phyloP scores from a whole-genome alignment of 2,113 vertebrate genomes.

The Hydrochoerus hydrochaeris region DNA sequence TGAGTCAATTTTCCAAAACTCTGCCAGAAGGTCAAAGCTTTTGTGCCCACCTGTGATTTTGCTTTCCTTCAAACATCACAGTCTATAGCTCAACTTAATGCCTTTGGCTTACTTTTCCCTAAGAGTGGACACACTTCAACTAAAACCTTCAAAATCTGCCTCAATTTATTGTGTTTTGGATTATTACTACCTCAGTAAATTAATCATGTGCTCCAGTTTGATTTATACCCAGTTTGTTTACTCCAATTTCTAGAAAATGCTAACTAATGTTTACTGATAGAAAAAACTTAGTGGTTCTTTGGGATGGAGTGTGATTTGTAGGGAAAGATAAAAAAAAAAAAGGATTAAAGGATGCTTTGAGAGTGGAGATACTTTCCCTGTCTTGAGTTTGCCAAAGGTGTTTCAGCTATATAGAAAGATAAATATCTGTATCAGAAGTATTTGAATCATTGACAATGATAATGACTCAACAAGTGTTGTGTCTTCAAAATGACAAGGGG shows the following conservation, averaged over 20 bases:
- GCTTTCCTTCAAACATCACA: not conserved
- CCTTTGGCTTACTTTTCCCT: not conserved
- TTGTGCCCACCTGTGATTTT: not conserved
- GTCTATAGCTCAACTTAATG: not conserved
- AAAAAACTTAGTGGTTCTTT: not conserved
- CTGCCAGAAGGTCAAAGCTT: not conserved
- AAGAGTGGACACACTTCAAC: not conserved
- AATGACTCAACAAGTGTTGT: not conserved
- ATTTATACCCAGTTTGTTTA: not conserved
- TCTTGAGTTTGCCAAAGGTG: not conserved
- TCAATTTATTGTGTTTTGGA: not conserved
- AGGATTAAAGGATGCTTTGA: not conserved
- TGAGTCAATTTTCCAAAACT: not conserved
- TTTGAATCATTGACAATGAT: not conserved
- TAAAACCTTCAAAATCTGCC: not conserved
- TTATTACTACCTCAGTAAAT: not conserved
- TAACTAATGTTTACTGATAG: not conserved
- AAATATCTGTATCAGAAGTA: not conserved
- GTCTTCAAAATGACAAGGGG: not conserved
- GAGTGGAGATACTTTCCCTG: fast-evolving
- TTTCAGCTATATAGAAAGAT: not conserved
- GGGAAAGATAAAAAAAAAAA: not conserved
- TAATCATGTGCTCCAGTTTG: not conserved
- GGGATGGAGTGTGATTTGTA: not conserved
- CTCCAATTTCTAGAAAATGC: not conserved